Percentiles rank a stretch among this genome's conserved stretches.
phyloP scores from a whole-genome alignment of 2,888 invertebrate genomes.

The Cacoxenus indagator region DNA sequence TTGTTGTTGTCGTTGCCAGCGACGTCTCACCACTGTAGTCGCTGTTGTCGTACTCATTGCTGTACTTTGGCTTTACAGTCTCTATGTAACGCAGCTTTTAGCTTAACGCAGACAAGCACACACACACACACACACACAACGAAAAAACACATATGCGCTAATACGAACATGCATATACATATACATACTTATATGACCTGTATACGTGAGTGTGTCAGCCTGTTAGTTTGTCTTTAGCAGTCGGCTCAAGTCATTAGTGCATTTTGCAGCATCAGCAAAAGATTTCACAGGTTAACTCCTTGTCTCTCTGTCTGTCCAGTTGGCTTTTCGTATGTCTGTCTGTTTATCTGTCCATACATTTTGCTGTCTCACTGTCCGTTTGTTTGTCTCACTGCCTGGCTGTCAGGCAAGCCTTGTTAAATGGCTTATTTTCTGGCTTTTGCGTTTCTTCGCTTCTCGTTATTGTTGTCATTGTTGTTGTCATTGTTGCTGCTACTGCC shows the following conservation, averaged over 20 bases:
- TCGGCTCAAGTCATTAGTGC: conserved; percentile 15
- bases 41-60: conserved; percentile 3
- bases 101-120: conserved; percentile 7
- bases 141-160: background rate
- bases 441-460: conserved; percentile 25
- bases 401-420: conserved; percentile 17
- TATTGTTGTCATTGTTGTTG: background rate
- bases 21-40: background rate
- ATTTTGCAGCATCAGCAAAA: conserved; percentile 25
- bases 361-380: background rate
- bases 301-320: background rate
- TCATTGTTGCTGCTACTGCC: conserved; percentile 8
- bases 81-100: conserved; percentile 15
- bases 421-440: conserved; percentile 23
- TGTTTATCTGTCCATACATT: background rate
- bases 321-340: background rate
- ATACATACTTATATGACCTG: background rate
- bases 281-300: conserved; percentile 11
- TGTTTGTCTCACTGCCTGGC: background rate
- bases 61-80: conserved; percentile 13
- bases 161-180: background rate
- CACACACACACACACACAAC: conserved; percentile 17
- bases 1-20: background rate
- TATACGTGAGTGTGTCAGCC: background rate
- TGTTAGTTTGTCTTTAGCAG: background rate